A percentile compares a stretch with the other conserved stretches of the same genome.
Conservation (phyloP, 1,140 invertebrate genomes). For the Anastrepha obliqua region DNA sequence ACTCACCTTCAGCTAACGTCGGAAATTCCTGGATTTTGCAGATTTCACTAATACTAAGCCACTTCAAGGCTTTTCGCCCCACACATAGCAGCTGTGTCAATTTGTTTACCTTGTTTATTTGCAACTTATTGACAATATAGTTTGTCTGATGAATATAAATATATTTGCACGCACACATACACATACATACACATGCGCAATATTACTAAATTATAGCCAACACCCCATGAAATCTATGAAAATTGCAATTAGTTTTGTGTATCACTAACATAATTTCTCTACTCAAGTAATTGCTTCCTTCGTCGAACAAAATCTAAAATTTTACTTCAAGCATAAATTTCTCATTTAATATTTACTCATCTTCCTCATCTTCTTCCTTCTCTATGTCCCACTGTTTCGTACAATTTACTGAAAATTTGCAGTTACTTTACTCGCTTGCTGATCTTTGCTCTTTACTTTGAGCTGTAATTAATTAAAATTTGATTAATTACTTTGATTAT, state of each 20-base stretch:
- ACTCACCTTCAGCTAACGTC: background rate
- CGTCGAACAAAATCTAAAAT: too few species aligned
- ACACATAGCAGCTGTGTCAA: background rate
- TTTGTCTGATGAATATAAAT: background rate
- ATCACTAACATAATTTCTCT: background rate
- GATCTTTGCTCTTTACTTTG: constrained; percentile 26
- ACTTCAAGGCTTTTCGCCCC: too few species aligned
- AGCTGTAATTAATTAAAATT: constrained; percentile 36
- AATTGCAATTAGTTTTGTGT: background rate
- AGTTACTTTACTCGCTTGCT: background rate
- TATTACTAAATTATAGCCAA: too few species aligned
- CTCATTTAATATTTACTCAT: too few species aligned
- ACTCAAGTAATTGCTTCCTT: background rate
- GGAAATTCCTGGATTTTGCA: background rate
- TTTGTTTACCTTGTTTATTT: constrained; percentile 19
- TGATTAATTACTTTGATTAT: constrained; percentile 46
- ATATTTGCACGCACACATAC: background rate
- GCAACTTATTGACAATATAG: background rate
- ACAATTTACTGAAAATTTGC: background rate
- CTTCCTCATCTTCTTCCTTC: background rate
- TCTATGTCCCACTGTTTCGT: too few species aligned
- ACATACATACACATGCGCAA: background rate
- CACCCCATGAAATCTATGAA: background rate
- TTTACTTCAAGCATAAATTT: too few species aligned
- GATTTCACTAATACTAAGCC: background rate